Evolutionary conservation across 2,797 vertebrate species (phyloP).

Genomic region (Lagodon rhomboides): DNA sequence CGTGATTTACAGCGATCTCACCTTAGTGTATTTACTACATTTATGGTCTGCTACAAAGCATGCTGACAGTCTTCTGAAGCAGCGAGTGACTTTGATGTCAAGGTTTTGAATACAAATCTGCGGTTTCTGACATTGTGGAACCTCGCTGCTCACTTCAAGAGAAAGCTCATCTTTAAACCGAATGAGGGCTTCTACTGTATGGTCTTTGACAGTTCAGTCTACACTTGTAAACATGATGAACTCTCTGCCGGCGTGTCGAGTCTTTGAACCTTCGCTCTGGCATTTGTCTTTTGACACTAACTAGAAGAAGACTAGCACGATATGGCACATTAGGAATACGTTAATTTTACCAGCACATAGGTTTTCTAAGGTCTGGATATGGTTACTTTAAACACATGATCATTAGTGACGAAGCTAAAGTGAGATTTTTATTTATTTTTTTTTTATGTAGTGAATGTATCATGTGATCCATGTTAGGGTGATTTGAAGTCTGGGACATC

Average conservation of each 20-base stretch:
- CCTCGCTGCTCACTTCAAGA: constrained; percentile 63
- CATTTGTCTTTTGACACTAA: constrained; percentile 36
- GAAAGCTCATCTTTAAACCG: constrained; percentile 67
- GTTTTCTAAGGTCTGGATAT: not conserved
- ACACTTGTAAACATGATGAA: constrained; percentile 59
- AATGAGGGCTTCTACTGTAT: constrained; percentile 54
- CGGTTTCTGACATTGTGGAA: constrained; percentile 60
- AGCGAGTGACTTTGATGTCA: constrained; percentile 67
- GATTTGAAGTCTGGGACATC: no score
- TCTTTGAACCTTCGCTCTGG: constrained; percentile 25
- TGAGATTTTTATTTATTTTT: not conserved
- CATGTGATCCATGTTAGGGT: not conserved
- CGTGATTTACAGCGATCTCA: constrained; percentile 16
- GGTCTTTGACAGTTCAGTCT: constrained; percentile 64
- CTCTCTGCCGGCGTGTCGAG: constrained; percentile 18
- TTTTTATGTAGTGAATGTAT: not conserved
- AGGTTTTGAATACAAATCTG: constrained; percentile 58
- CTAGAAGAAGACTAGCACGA: not conserved
- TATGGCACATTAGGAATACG: not conserved
- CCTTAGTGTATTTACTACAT: constrained; percentile 36
- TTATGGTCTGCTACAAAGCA: constrained; percentile 40
- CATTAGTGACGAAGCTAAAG: not conserved
- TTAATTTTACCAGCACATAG: not conserved
- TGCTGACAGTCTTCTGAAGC: constrained; percentile 36
- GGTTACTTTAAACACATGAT: not conserved